Evolutionary conservation across 1,140 invertebrate species (phyloP).

Genomic region (Acyrthosiphon pisum): DNA sequence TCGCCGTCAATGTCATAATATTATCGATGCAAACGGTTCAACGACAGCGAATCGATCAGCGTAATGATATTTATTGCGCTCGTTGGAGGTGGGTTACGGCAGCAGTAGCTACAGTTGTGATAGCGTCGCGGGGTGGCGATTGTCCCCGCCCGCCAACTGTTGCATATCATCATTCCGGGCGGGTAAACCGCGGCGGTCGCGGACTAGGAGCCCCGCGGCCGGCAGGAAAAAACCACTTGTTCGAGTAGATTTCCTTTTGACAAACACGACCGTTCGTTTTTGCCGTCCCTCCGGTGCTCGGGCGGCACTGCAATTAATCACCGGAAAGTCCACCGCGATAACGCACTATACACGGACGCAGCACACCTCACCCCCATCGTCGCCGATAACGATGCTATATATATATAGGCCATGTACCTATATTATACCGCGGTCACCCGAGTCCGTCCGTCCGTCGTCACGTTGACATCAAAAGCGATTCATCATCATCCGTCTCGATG

Average conservation of each 20-base stretch:
- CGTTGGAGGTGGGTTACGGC: not conserved
- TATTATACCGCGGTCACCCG: not conserved
- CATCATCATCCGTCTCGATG: not conserved
- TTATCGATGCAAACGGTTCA: not conserved
- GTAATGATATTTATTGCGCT: not conserved
- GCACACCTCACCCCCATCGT: no score
- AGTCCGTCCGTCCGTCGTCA: not conserved
- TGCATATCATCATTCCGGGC: not conserved
- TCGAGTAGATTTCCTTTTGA: constrained; percentile 4
- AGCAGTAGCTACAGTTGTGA: not conserved
- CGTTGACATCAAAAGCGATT: not conserved
- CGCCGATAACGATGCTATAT: not conserved
- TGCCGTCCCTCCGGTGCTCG: no score
- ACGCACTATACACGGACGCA: not conserved
- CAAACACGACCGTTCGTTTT: not conserved
- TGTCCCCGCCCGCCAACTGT: not conserved
- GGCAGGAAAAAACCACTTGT: constrained; percentile 12
- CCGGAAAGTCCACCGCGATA: not conserved
- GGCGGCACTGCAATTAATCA: not conserved
- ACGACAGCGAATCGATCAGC: not conserved
- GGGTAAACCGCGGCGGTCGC: not conserved
- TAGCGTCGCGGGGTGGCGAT: not conserved
- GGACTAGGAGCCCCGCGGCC: no score
- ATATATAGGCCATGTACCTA: not conserved
- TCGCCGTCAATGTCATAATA: not conserved